phyloP scores from a whole-genome alignment of 2,113 vertebrate species.

The Dromas ardeola region DNA sequence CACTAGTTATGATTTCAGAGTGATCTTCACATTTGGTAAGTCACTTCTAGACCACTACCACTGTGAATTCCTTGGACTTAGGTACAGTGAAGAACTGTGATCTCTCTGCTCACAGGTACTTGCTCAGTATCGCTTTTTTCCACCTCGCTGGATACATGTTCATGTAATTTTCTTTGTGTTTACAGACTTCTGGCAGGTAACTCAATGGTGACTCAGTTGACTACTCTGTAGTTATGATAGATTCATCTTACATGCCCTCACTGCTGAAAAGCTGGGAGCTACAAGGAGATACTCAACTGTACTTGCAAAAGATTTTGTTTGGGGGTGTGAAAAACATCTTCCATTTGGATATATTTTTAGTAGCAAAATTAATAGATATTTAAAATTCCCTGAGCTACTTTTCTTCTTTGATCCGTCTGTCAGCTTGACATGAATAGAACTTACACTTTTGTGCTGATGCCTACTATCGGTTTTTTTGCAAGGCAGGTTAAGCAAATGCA shows the following conservation, averaged over 20 bases:
- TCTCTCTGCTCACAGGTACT: background rate
- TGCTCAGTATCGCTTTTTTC: background rate
- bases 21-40: background rate
- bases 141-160: background rate
- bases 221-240: background rate
- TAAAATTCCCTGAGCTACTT: constrained; percentile 9
- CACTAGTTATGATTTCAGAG: background rate
- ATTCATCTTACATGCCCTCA: background rate
- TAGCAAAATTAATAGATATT: constrained; percentile 53
- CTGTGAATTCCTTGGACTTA: background rate
- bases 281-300: background rate
- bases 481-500: constrained; percentile 41
- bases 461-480: background rate
- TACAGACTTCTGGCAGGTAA: background rate
- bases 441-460: constrained; percentile 22
- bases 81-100: background rate
- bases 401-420: constrained; percentile 45
- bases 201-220: background rate
- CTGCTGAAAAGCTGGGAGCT: background rate
- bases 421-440: constrained; percentile 50
- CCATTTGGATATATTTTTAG: constrained; percentile 36
- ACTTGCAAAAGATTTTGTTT: constrained; percentile 2
- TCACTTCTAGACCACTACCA: background rate
- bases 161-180: background rate
- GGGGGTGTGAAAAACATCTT: constrained; percentile 8